Conservation (phyloP, 1,140 invertebrate genomes). For the Trichonephila clavipes region DNA sequence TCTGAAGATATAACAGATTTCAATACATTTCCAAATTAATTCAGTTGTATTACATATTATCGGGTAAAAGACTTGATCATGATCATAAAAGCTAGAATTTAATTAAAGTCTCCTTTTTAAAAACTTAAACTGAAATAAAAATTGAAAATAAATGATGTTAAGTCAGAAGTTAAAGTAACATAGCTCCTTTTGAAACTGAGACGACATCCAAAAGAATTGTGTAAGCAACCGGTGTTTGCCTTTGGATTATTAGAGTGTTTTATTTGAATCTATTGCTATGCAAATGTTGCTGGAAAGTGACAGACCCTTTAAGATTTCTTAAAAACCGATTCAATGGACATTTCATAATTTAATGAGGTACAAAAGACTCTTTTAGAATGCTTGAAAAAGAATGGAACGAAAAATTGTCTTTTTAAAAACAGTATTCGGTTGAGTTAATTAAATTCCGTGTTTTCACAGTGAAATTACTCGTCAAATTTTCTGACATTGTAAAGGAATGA, state of each 20-base stretch:
- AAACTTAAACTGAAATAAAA: too few species aligned
- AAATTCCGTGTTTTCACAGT: background rate
- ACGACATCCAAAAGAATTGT: background rate
- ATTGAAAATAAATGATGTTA: too few species aligned
- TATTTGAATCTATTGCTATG: background rate
- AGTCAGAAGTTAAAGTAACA: too few species aligned
- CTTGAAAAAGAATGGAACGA: background rate
- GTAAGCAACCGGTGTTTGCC: background rate
- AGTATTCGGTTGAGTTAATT: background rate
- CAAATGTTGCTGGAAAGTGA: background rate
- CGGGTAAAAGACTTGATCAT: too few species aligned
- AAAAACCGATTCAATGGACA: background rate
- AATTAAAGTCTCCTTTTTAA: too few species aligned
- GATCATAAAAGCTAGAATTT: too few species aligned
- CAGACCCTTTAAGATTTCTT: background rate
- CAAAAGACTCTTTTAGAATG: background rate
- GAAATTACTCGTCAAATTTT: conserved; percentile 6
- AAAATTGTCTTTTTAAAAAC: background rate
- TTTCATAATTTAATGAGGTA: background rate
- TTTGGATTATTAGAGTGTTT: background rate
- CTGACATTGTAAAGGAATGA: background rate
- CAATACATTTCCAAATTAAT: too few species aligned
- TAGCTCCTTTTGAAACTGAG: too few species aligned
- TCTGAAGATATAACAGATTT: too few species aligned
- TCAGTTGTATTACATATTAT: too few species aligned